Evolutionary conservation across 1,140 invertebrate species (phyloP), one percentile per base, ranked within the genome.

Genomic region (Maconellicoccus hirsutus): DNA sequence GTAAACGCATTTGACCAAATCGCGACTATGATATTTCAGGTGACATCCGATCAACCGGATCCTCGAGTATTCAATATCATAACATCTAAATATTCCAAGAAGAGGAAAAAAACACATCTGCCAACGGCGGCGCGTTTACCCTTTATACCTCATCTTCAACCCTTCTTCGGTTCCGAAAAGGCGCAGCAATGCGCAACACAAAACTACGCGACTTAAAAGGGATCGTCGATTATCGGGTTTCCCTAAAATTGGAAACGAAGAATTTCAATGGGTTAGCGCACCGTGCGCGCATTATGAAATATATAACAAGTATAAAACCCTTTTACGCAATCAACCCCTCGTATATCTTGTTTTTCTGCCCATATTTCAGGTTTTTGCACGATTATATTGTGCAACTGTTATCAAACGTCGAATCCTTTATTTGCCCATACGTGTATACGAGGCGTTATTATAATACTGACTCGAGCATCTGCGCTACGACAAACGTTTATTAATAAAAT

Each of bases 401-500:
- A 52, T 19, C 12, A 19, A 52, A 19, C n/a, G 42, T 14, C n/a
- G n/a, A 52, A 52, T 52, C 42, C 42, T 52, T 52, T 52, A 52
- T 52, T 19, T 19, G 16, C 42, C 42, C 12, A 52, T 52, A 8
- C 42, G 29, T 16, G 4, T 19, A 52, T 16, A 19, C n/a, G 2
- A 52, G 6, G n/a, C n/a, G n/a, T n/a, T n/a, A n/a, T n/a, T n/a
- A n/a, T n/a, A n/a, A n/a, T n/a, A n/a, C n/a, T 33, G 29, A 33
- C 29, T 33, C 42, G 42, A 52, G 42, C 42, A 52, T 52, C 42
- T 52, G 42, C 42, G 42, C 42, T 14, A 16, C 12, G 3, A 52
- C 42, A 16, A 52, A 52, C 42, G 42, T 52, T 52, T 52, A 52
- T 52, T 52, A 52, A 52, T 52, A 52, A 52, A 52, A 52, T 52